Percentiles rank a stretch among this genome's conserved stretches.
Evolutionary conservation across 2,888 invertebrate species (phyloP).

Genomic region (Mesopsocus fuscifrons): DNA sequence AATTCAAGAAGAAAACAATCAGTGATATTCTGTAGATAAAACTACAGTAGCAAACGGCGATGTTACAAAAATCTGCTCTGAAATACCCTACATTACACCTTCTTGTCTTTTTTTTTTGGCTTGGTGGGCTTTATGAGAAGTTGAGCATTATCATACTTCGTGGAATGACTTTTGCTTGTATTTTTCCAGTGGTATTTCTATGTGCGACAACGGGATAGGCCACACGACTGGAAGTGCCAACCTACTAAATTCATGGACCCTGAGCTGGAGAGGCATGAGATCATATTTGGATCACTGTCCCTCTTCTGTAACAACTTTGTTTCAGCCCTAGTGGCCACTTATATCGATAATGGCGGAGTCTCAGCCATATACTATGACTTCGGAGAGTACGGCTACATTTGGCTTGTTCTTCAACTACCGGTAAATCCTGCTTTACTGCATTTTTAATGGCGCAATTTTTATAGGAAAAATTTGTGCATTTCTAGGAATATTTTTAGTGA

Average conservation of each 20-base stretch:
- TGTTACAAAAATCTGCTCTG: too few relatives aligned
- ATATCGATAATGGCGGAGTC: slow-evolving; percentile 45
- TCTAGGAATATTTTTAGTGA: too few relatives aligned
- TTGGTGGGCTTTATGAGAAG: too few relatives aligned
- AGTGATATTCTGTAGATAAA: too few relatives aligned
- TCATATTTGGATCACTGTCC: slow-evolving; percentile 38
- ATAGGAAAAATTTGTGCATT: too few relatives aligned
- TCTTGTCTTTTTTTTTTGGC: too few relatives aligned
- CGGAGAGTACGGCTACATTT: slow-evolving; percentile 40
- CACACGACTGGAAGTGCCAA: slow-evolving; percentile 55
- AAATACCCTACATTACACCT: too few relatives aligned
- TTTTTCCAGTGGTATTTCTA: slow-evolving; percentile 51
- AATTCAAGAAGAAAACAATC: too few relatives aligned
- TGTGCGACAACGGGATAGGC: slow-evolving; percentile 34
- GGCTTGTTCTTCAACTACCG: slow-evolving; percentile 44
- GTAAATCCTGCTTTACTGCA: slow-evolving; percentile 33
- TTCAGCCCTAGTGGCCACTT: slow-evolving; percentile 41
- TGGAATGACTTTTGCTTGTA: too few relatives aligned
- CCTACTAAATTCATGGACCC: slow-evolving; percentile 45
- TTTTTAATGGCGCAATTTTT: too few relatives aligned
- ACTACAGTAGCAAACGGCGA: too few relatives aligned
- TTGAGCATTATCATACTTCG: too few relatives aligned
- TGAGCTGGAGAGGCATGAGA: slow-evolving; percentile 47
- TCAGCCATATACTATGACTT: slow-evolving; percentile 39
- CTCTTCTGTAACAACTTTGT: slow-evolving; percentile 33